Conservation (phyloP, 2,888 invertebrate species). For the Drosophila subquinaria region DNA sequence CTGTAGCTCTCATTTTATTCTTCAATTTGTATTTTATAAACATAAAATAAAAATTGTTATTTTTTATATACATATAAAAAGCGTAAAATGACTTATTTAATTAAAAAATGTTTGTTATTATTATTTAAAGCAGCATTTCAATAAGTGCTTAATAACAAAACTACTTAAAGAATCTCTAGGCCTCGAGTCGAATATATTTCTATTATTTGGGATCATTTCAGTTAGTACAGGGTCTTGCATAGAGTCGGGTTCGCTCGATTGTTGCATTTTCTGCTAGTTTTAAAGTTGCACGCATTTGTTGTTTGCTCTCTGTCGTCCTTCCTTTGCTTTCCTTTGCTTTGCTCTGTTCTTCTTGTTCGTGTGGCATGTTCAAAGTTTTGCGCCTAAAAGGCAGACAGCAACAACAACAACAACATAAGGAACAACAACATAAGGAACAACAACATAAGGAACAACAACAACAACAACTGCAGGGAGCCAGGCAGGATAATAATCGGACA, state of each 20-base stretch:
- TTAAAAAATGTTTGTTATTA: too few species aligned
- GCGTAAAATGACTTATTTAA: too few species aligned
- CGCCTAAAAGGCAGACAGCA: slow-evolving; percentile 30
- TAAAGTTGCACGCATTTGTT: slow-evolving; percentile 48
- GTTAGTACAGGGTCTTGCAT: not conserved
- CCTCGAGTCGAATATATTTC: too few species aligned
- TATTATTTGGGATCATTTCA: too few species aligned
- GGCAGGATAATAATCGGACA: slow-evolving; percentile 46
- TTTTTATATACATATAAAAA: too few species aligned
- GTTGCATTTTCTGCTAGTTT: slow-evolving; percentile 5
- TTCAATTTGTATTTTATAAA: too few species aligned
- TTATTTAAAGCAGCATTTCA: too few species aligned
- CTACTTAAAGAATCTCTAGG: too few species aligned
- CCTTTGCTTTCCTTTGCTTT: too few species aligned
- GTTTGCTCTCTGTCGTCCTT: slow-evolving; percentile 5
- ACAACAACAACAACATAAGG: slow-evolving; percentile 1
- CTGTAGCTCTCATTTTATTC: too few species aligned
- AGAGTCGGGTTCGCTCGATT: not conserved
- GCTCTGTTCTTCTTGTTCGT: not conserved
- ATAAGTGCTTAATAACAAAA: too few species aligned
- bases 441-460: not conserved
- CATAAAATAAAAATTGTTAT: too few species aligned
- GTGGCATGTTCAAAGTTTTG: slow-evolving; percentile 33
- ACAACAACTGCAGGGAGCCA: not conserved
- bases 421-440: not conserved